A percentile compares a stretch with the other conserved stretches of the same genome.
These are phyloP conservation scores for Ceratitis capitata DNA, from an alignment of 1,140 invertebrate species.

Conservation along the genomic window DNA sequence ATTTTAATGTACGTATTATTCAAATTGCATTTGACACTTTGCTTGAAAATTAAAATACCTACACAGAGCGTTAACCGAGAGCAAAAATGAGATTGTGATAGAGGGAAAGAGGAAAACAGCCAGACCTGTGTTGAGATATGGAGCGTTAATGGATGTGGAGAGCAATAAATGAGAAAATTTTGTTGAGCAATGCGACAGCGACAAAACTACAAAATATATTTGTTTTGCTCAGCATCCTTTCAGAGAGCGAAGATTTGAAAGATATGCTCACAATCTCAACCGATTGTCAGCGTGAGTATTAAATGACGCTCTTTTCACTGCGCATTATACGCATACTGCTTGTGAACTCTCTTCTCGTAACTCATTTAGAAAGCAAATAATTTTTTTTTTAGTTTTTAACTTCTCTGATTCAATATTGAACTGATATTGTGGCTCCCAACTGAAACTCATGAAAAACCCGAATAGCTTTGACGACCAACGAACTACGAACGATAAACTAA, in stretches of 20 bases:
- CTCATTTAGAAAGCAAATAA: neutral
- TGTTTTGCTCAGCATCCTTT: neutral
- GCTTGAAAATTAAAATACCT: too few relatives aligned
- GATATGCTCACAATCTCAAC: neutral
- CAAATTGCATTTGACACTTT: constrained; percentile 15
- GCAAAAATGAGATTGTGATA: neutral
- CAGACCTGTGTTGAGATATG: too few relatives aligned
- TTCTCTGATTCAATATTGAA: neutral
- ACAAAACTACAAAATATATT: constrained; percentile 14
- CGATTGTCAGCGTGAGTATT: neutral
- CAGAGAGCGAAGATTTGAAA: neutral
- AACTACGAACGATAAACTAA: neutral
- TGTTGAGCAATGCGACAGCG: neutral
- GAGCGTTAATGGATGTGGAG: too few relatives aligned
- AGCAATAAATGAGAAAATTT: neutral
- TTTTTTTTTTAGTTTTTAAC: neutral
- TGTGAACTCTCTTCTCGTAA: neutral
- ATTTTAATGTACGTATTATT: constrained; percentile 25
- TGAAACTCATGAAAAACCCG: neutral
- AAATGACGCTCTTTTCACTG: neutral
- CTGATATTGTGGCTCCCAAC: neutral
- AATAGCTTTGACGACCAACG: neutral
- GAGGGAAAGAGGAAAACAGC: neutral
- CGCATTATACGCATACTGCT: neutral
- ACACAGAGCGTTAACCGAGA: neutral